Evolutionary conservation across 2,113 vertebrate species (phyloP).

Genomic region (Salvelinus namaycush): DNA sequence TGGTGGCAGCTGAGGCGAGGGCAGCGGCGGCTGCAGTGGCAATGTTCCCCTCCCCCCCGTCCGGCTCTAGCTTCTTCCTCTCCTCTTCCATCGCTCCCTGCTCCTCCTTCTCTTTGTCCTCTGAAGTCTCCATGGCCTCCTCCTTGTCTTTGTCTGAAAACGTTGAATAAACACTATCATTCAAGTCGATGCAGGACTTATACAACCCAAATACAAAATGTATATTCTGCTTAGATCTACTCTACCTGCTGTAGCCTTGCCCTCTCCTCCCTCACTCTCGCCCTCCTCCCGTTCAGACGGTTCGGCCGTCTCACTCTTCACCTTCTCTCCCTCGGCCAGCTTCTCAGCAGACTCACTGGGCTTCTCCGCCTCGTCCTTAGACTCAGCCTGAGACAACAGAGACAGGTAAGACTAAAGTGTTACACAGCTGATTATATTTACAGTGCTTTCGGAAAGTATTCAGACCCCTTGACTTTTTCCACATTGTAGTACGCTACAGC

Average conservation of each 20-base stretch:
- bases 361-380: conserved; percentile 81
- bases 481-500: too few species aligned
- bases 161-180: background rate
- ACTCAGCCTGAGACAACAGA: conserved; percentile 77
- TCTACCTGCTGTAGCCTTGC: conserved; percentile 56
- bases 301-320: conserved; percentile 51
- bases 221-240: background rate
- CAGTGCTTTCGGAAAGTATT: too few species aligned
- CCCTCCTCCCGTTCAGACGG: conserved; percentile 68
- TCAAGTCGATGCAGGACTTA: background rate
- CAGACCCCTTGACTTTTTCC: too few species aligned
- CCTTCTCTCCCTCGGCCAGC: conserved; percentile 76
- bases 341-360: conserved; percentile 82
- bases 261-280: conserved; percentile 60
- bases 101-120: conserved; percentile 87
- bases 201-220: background rate
- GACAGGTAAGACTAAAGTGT: background rate
- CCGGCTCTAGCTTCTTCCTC: conserved; percentile 87
- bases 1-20: conserved; percentile 95
- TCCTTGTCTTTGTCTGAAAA: conserved; percentile 72
- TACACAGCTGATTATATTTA: background rate
- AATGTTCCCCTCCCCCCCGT: conserved; percentile 93
- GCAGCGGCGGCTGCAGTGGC: conserved; percentile 96
- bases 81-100: conserved; percentile 81
- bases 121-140: conserved; percentile 73